phyloP scores from a whole-genome alignment of 2,113 vertebrate species.

The Spea multiplicata region DNA sequence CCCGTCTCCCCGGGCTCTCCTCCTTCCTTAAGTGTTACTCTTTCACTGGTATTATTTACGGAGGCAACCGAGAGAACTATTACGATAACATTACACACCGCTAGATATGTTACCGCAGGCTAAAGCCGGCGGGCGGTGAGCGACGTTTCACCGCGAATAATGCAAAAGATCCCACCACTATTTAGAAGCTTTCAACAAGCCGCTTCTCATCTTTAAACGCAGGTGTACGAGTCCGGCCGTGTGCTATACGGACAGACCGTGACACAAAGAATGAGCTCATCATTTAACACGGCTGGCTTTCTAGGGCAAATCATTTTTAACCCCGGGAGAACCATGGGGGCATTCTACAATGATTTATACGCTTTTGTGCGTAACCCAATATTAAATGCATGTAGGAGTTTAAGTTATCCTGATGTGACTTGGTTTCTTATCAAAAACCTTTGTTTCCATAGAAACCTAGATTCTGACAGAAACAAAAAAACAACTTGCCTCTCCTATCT shows the following conservation, averaged over 20 bases:
- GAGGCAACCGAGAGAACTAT: too few relatives aligned
- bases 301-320: too few relatives aligned
- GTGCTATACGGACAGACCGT: too few relatives aligned
- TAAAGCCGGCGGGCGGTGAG: not conserved
- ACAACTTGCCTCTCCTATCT: constrained; percentile 15
- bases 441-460: constrained; percentile 36
- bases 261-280: too few relatives aligned
- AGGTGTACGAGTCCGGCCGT: constrained; percentile 1
- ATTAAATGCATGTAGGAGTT: constrained; percentile 7
- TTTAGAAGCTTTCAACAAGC: constrained; percentile 27
- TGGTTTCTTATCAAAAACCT: constrained; percentile 24
- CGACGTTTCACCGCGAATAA: constrained; percentile 9
- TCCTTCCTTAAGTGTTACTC: too few relatives aligned
- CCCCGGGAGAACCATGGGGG: too few relatives aligned
- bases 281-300: too few relatives aligned
- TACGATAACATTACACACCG: too few relatives aligned
- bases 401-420: constrained; percentile 27
- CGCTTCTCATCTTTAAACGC: constrained; percentile 11
- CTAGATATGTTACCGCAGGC: too few relatives aligned
- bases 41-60: too few relatives aligned
- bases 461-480: constrained; percentile 5
- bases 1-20: too few relatives aligned
- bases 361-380: not conserved
- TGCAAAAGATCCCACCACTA: constrained; percentile 20
- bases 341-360: too few relatives aligned